Evolutionary conservation across 2,888 invertebrate species (phyloP).

Genomic region (Hartigia nigra): DNA sequence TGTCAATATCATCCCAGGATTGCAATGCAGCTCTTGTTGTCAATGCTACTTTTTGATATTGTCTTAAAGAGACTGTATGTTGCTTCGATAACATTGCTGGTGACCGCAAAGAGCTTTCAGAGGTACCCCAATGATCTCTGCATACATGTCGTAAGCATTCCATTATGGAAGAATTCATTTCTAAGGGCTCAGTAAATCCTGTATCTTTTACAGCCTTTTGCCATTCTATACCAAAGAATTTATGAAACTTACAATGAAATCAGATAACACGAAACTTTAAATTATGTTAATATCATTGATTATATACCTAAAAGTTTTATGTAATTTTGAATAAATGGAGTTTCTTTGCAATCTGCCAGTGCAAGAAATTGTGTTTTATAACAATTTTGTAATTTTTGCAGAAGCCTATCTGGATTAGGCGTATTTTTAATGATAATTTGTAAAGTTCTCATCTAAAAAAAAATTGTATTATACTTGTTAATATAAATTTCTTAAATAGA

Average conservation of each 20-base stretch:
- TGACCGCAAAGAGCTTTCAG: conserved; percentile 69
- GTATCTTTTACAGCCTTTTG: conserved; percentile 67
- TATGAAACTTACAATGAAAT: background rate
- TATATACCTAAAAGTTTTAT: conserved; percentile 59
- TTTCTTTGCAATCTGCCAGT: conserved; percentile 59
- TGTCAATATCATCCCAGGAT: conserved; percentile 74
- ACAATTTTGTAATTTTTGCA: conserved; percentile 57
- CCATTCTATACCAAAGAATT: conserved; percentile 68
- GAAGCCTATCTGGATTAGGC: conserved; percentile 50
- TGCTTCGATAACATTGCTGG: conserved; percentile 70
- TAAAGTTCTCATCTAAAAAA: conserved; percentile 56
- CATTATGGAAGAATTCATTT: conserved; percentile 64
- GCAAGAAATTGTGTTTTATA: conserved; percentile 58
- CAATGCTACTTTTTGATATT: conserved; percentile 79
- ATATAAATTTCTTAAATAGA: background rate
- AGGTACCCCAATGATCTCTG: conserved; percentile 68
- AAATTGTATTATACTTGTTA: background rate
- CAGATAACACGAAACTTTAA: background rate
- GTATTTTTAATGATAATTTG: conserved; percentile 58
- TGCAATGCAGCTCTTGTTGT: conserved; percentile 72
- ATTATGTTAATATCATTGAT: background rate
- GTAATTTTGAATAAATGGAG: conserved; percentile 56
- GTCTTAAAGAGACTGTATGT: conserved; percentile 69
- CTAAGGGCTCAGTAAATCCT: conserved; percentile 52
- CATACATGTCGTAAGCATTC: conserved; percentile 69